A percentile compares a stretch with the other conserved stretches of the same genome.
These are phyloP conservation scores for Scaptomyza pallida DNA, from an alignment of 1,140 invertebrate species.

Conservation along the genomic window DNA sequence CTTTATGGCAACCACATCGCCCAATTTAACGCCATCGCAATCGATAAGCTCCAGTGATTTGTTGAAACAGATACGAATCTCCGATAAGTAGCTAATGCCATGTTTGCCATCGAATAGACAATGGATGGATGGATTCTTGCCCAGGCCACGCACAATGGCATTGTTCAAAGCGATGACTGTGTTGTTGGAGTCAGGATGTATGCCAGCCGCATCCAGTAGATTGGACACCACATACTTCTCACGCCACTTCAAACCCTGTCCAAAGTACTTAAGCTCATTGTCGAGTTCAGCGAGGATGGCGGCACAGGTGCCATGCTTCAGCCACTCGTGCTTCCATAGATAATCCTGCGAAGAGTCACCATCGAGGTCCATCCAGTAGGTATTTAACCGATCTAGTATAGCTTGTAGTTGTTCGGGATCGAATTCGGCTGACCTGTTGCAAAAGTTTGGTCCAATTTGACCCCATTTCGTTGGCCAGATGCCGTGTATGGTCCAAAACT, in stretches of 20 bases:
- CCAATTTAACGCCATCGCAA: constrained; percentile 85
- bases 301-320: constrained; percentile 93
- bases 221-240: constrained; percentile 87
- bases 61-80: constrained; percentile 88
- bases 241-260: constrained; percentile 87
- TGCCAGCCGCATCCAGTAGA: constrained; percentile 86
- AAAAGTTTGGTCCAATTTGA: constrained; percentile 88
- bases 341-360: constrained; percentile 85
- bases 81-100: constrained; percentile 86
- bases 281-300: constrained; percentile 86
- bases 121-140: constrained; percentile 87
- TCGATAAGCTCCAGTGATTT: constrained; percentile 86
- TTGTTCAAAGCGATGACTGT: constrained; percentile 85
- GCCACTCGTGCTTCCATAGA: constrained; percentile 94
- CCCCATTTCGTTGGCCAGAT: constrained; percentile 91
- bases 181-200: constrained; percentile 87
- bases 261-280: constrained; percentile 90
- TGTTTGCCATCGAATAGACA: constrained; percentile 86
- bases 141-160: constrained; percentile 85
- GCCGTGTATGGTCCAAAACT: constrained; percentile 92
- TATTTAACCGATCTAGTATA: constrained; percentile 87
- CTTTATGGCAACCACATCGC: constrained; percentile 57
- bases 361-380: constrained; percentile 91
- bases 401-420: constrained; percentile 86
- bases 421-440: constrained; percentile 88